phyloP scores from a whole-genome alignment of 2,113 vertebrate genomes.

The Centrocercus urophasianus region DNA sequence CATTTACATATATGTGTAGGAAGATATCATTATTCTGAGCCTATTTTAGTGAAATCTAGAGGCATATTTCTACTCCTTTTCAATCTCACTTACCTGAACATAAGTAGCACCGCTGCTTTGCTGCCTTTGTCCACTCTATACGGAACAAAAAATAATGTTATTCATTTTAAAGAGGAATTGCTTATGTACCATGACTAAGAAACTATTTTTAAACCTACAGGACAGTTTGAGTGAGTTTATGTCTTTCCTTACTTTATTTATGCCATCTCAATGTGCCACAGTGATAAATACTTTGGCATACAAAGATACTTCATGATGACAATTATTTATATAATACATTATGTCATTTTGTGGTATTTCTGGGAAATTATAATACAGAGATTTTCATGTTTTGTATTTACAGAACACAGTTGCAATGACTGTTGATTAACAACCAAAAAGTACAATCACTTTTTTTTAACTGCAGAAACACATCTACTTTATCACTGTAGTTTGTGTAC shows the following conservation, averaged over 20 bases:
- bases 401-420: not conserved
- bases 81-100: not conserved
- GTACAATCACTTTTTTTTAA: not conserved
- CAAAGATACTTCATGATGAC: not conserved
- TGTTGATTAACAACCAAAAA: not conserved
- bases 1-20: not conserved
- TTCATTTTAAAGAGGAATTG: not conserved
- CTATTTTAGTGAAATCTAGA: not conserved
- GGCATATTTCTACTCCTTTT: not conserved
- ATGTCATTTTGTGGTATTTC: not conserved
- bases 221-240: not conserved
- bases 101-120: conserved; percentile 34
- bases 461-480: not conserved
- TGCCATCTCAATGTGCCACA: not conserved
- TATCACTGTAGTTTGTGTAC: not conserved
- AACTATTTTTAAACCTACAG: not conserved
- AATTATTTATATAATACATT: not conserved
- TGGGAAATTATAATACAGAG: not conserved
- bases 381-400: not conserved
- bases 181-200: not conserved
- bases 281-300: not conserved
- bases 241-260: not conserved
- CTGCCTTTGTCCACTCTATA: conserved; percentile 37
- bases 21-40: not conserved
- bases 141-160: not conserved